Evolutionary conservation across 2,797 vertebrate genomes (phyloP).

Genomic region (Centropyge bicolor): DNA sequence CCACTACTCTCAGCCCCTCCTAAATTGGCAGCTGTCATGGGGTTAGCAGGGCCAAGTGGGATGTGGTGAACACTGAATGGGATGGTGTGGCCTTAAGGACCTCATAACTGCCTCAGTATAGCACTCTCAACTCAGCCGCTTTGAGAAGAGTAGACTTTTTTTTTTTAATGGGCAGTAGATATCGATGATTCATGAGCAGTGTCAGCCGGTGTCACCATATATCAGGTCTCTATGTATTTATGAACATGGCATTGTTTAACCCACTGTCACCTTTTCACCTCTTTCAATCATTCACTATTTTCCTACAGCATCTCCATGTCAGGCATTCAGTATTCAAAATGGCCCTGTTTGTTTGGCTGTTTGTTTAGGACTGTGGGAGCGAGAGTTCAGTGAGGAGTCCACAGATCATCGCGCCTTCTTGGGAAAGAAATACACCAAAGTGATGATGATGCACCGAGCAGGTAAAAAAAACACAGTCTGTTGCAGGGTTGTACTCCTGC

Average conservation of each 20-base stretch:
- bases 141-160: conserved; percentile 13
- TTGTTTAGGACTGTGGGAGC: conserved; percentile 80
- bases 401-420: conserved; percentile 74
- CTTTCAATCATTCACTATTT: conserved; percentile 31
- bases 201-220: conserved; percentile 19
- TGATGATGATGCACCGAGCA: conserved; percentile 82
- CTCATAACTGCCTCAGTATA: conserved; percentile 42
- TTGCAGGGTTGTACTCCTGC: conserved; percentile 21
- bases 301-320: not conserved
- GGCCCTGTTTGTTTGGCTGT: conserved; percentile 33
- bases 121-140: conserved; percentile 27
- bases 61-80: conserved; percentile 47
- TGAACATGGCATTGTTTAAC: conserved; percentile 37
- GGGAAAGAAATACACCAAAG: conserved; percentile 82
- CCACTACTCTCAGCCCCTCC: conserved; percentile 46
- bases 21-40: conserved; percentile 72
- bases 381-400: conserved; percentile 68
- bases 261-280: conserved; percentile 20
- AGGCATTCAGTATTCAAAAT: conserved; percentile 18
- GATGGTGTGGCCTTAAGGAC: conserved; percentile 46
- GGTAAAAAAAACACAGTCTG: conserved; percentile 64
- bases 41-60: conserved; percentile 57
- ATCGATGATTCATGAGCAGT: conserved; percentile 45
- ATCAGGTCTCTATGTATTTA: conserved; percentile 32
- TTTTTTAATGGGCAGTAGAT: conserved; percentile 35